Base-by-base conservation (phyloP, 2,888 invertebrate genomes). In the Scrobipalpa atriplicella region DNA sequence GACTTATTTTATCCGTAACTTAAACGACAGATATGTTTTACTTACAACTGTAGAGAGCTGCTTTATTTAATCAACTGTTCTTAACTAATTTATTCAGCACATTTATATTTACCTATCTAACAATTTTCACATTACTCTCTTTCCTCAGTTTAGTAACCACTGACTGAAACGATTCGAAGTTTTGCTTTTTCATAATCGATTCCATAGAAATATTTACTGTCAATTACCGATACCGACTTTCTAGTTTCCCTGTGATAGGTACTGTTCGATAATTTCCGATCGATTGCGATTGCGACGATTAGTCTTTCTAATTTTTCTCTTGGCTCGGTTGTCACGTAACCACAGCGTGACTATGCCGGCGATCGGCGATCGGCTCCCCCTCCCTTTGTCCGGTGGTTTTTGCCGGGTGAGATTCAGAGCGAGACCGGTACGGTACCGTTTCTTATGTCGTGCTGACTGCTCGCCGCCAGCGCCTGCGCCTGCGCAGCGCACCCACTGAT, bases 391-490 rank as follows among this genome's bases (percentile, higher is more conserved):
- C 67, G 69, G 69, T 73, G 72, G 73, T 84, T 82, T 84, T 82
- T 82, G 78, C 75, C 76, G 76, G 70, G 70, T 67, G 72, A 70
- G 70, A 85, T 85, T 86, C 82, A 89, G 91, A 90, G 85, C 91
- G 84, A 73, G 78, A 82, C 87, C 72, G 75, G 85, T 83, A 78
- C 82, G 75, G 84, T 89, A 90, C 87, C 82, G 90, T 86, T 86
- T 82, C 78, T 82, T 80, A 72, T 77, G 75, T 72, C 66, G 69
- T 77, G 83, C 77, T 79, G 79, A 78, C 71, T 77, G 38, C 16
- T 18, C 43, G 10, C 21, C 21, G 43, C 54, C 16, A 6, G 13
- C 39, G 62, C 64, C 10, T n/a, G 38, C 78, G 75, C 75, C 13
- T 79, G 78, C 80, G 76, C 78, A 68, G 69, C 77, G 73, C 76